These are phyloP conservation scores for Paedocypris micromegethes DNA, from an alignment of 2,797 vertebrate species.

Conservation along the genomic window DNA sequence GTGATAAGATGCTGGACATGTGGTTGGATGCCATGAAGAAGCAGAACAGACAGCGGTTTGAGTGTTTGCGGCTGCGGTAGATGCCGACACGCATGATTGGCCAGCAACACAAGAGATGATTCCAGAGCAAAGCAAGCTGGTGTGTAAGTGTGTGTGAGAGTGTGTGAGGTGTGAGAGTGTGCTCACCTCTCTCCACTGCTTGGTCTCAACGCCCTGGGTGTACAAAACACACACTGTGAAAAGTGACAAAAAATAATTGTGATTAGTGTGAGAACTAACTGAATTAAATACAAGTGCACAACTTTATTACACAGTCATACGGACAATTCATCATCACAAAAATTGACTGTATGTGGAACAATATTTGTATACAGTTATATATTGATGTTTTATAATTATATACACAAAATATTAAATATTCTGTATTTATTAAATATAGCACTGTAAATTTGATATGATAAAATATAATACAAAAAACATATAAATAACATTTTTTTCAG, in stretches of 20 bases:
- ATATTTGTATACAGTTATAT: no score
- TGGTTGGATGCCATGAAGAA: slow-evolving; percentile 7
- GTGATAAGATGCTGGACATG: slow-evolving; percentile 8
- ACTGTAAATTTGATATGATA: no score
- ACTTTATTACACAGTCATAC: no score
- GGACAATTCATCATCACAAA: no score
- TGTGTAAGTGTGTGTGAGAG: slow-evolving; percentile 8
- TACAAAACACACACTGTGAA: slow-evolving; percentile 89
- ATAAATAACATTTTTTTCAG: no score
- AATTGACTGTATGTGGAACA: no score
- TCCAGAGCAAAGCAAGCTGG: slow-evolving; percentile 11
- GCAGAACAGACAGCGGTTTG: not conserved
- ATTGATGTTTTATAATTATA: no score
- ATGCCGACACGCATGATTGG: slow-evolving; percentile 19
- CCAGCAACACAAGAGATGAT: slow-evolving; percentile 25
- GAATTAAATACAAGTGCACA: no score
- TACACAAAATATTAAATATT: no score
- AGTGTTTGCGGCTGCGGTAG: slow-evolving; percentile 2
- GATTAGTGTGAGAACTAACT: no score
- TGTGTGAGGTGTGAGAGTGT: slow-evolving; percentile 6
- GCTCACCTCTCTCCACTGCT: slow-evolving; percentile 93
- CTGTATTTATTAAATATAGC: no score
- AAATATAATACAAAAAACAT: no score
- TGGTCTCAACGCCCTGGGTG: slow-evolving; percentile 86
- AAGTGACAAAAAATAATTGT: slow-evolving; percentile 35